Evolutionary conservation across 1,140 invertebrate species (phyloP), one percentile per base, ranked within the genome.

Genomic region (Nixonia krombeini): DNA sequence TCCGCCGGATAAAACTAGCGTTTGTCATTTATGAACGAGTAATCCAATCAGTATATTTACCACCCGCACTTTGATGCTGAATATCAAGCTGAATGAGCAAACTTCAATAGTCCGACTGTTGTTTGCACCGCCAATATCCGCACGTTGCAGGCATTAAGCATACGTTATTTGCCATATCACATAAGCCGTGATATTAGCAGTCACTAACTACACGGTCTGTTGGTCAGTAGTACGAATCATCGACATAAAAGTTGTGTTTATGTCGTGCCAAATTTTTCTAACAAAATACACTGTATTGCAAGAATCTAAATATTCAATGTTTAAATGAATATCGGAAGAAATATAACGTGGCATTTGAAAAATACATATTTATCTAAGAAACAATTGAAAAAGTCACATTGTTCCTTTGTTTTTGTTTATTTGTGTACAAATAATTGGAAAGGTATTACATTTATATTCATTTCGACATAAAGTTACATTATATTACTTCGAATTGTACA

Each of bases 151-250:
- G 62, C 31, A 69, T 71, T 71, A 71, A 66, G 25, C 51, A 63
- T 51, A 47, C 50, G 37, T 69, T 70, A 61, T 69, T 68, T 72
- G 29, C 40, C 59, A 49, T 69, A 69, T 58, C 38, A 16, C 59
- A 55, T 44, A 45, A 25, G 41, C 47, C 26, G 16, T 25, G 18
- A 49, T 47, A 66, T 66, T 69, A 53, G 64, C 47, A 49, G 49
- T 57, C 52, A 45, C 29, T 44, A 35, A 40, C 42, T 65, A 64
- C 42, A 33, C 47, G 42, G 47, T 46, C 1, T 28, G 40, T 38
- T 51, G 49, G 49, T 35, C 47, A 13, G 23, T 23, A 29, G 31
- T 37, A 23, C 40, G 10, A 38, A 49, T 49, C n/a, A 9, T 15
- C 17, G 28, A 8, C 23, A 18, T 38, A 38, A 23, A 35, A 12